Evolutionary conservation across 1,140 invertebrate genomes (phyloP), one percentile per base, ranked within the genome.

Genomic region (Scaptomyza montana): DNA sequence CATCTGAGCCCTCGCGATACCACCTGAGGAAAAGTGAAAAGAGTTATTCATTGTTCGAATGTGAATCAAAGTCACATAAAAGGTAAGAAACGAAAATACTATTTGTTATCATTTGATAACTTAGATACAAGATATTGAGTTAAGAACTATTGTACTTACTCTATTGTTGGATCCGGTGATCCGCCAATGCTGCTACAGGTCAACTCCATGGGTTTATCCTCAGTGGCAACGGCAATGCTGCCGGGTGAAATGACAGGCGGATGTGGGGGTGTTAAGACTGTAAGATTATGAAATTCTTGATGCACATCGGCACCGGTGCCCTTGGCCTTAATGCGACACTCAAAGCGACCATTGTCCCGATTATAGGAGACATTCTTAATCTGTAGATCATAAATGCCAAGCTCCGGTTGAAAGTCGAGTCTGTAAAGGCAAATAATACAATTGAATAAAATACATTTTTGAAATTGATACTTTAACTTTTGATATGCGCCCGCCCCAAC

Each of bases 311-410:
- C 93, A 0, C 97, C 97, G 8, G 95, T 97, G 9, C 97, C 96
- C 28, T 94, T 95, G 25, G 95, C 95, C 92, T 98, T 98, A 47
- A 98, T 94, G 19, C 96, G 94, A 90, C 97, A 98, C 93, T 98
- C 97, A 93, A 98, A 98, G 71, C 95, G 94, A 5, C 97, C 97
- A 89, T 98, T 98, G 92, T 98, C 97, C 0, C 96, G 93, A 80
- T 96, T 96, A 92, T 98, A 98, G 19, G 96, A 96, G 0, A 96
- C 95, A 89, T 97, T 97, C 16, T 94, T 94, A 74, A 98, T 97
- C 84, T 96, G 93, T 76, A 98, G 93, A 92, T 98, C 97, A 92
- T 98, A 98, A 33, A 95, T 94, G 12, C 97, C 97, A 57, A 96
- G 95, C 10, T 94, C 94, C 5, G 96, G 95, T 68, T 94, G 94